phyloP scores from a whole-genome alignment of 1,140 invertebrate genomes.

The Heliconius eleuchia region DNA sequence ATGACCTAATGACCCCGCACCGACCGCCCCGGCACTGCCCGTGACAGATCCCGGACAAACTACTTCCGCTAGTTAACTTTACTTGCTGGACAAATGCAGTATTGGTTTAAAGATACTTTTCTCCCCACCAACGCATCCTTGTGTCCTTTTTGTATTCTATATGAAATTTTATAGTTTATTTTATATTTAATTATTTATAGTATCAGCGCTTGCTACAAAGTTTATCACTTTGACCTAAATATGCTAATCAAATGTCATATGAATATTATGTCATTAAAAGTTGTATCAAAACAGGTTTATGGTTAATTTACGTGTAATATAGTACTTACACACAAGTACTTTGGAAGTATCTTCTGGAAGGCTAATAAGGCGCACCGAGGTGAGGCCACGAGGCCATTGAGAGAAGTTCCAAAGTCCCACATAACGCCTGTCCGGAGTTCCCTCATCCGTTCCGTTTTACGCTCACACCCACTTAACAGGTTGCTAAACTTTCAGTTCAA shows the following conservation, averaged over 20 bases:
- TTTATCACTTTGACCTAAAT: no score
- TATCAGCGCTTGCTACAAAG: no score
- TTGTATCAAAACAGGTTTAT: background rate
- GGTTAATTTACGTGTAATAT: background rate
- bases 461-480: conserved; percentile 5
- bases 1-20: background rate
- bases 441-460: background rate
- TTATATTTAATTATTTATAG: no score
- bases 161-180: no score
- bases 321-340: background rate
- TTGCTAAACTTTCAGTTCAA: background rate
- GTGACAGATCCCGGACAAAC: background rate
- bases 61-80: background rate
- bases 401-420: background rate
- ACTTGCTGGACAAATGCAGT: background rate
- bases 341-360: background rate
- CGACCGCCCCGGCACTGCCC: background rate
- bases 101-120: background rate
- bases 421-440: background rate
- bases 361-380: background rate
- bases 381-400: background rate
- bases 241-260: no score
- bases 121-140: no score
- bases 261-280: background rate
- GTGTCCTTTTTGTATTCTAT: no score